A percentile compares a stretch with the other conserved stretches of the same genome.
These are phyloP conservation scores for Halictus quadricinctus DNA, from an alignment of 2,888 invertebrate species.

Conservation along the genomic window DNA sequence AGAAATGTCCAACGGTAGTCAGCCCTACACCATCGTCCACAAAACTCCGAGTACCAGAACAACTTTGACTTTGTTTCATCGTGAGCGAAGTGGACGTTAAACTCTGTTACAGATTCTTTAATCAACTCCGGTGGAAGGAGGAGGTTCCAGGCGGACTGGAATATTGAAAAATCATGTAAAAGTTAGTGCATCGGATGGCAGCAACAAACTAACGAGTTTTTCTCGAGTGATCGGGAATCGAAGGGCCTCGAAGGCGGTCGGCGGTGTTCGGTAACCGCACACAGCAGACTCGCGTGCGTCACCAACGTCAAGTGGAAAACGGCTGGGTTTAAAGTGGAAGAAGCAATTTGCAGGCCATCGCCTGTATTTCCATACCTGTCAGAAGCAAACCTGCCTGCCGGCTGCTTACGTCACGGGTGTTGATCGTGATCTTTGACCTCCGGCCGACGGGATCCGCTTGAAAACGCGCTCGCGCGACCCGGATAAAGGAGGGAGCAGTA, in stretches of 20 bases:
- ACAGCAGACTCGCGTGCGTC: conserved; percentile 40
- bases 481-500: conserved; percentile 18
- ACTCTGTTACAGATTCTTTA: neutral
- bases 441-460: conserved; percentile 25
- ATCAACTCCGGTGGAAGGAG: neutral
- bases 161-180: neutral
- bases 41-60: neutral
- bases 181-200: neutral
- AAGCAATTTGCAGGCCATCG: conserved; percentile 67
- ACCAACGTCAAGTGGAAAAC: conserved; percentile 37
- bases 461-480: conserved; percentile 49
- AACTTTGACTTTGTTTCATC: neutral
- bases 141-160: neutral
- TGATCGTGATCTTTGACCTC: conserved; percentile 61
- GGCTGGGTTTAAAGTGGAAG: conserved; percentile 65
- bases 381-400: conserved; percentile 48
- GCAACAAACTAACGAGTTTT: conserved; percentile 5
- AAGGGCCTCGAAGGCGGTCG: conserved; percentile 16
- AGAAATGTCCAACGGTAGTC: neutral
- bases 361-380: conserved; percentile 66
- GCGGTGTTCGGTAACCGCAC: conserved; percentile 45
- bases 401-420: conserved; percentile 55
- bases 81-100: neutral
- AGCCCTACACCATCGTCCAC: neutral
- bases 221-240: conserved; percentile 28